Evolutionary conservation across 2,888 invertebrate species (phyloP), one percentile per base, ranked within the genome.

Genomic region (Sicus ferrugineus): DNA sequence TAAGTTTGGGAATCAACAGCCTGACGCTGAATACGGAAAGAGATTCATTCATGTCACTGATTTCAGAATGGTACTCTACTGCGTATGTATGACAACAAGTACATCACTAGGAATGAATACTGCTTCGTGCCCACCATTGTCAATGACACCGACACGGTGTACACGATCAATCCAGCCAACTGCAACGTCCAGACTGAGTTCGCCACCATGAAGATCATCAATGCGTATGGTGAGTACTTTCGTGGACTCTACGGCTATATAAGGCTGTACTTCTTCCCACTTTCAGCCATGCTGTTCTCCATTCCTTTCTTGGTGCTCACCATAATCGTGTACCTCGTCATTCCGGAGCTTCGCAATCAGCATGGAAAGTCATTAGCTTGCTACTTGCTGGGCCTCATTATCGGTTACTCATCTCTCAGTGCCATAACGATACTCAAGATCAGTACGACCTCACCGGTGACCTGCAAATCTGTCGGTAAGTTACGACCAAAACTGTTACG

Each of bases 321-420:
- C 2, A 90, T 93, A 74, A 76, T 91, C 52, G 91, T 93, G 0
- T 93, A 93, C 81, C 89, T 90, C 3, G 83, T 90, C 59, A 88
- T 93, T 67, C 90, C 92, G 0, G 92, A 93, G 73, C 83, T 92
- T 46, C 86, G 90, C 59, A 93, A 92, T 81, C 86, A 93, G 19
- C 93, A 93, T 77, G 92, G 92, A n/a, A 89, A 90, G 85, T 91
- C 91, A 0, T 83, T 93, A 71, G 92, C 93, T 88, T 90, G 91
- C 70, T 93, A 93, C 82, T 90, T 93, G 42, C 84, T 87, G 2
- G 89, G 90, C 0, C 86, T 93, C 19, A 86, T 90, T 71, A 80
- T 89, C 1, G 91, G 90, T 0, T 93, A 91, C 78, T 82, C 88
- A 0, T 86, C 89, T 69, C 83, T 93, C 65, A 88, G 79, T 9